Base-by-base conservation (phyloP, 2,888 invertebrate species). In the Stegophylla sp. region DNA sequence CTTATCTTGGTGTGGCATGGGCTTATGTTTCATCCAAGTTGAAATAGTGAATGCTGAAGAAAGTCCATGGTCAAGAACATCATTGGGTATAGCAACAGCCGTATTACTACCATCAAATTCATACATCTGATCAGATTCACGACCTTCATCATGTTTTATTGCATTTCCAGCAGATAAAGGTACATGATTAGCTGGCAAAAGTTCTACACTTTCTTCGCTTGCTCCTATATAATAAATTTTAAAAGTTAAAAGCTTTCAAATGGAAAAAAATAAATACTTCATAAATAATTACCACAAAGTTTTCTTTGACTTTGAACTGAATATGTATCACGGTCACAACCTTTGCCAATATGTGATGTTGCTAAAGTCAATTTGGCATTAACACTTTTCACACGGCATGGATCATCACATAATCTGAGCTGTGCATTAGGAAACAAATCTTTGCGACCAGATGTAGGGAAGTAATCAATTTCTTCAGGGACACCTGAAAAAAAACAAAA, bases 261-360 rank as follows among this genome's bases (percentile, higher is more conserved):
- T 34, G 15, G 34, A 7, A 34, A 34, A 20, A 81, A 0, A 13
- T 45, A 41, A 41, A 53, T 34, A 34, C 7, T 34, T 34, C 7
- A 34, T 64, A 7, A 48, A 10, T 34, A 43, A 88, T 86, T 85
- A 90, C 90, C 95, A 87, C 96, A 96, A 9, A 95, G 89, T 86
- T 94, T 93, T 82, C 93, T 88, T 87, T 95, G 95, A 26, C 93
- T 92, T 85, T 93, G 91, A 72, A 95, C 91, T 56, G 94, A 92
- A 87, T 96, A 95, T 0, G 96, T 95, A 86, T 98, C 98, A 5
- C 97, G 89, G 87, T 98, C 98, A 88, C 98, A 98, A 85, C 97
- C 97, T 86, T 96, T 95, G 83, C 96, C 97, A 83, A 97, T 96
- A 86, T 97, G 95, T 81, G 93, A 91, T 17, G 94, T 93, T 82